Conservation (phyloP, 2,113 vertebrate genomes). For the Nannobrachium achirus region DNA sequence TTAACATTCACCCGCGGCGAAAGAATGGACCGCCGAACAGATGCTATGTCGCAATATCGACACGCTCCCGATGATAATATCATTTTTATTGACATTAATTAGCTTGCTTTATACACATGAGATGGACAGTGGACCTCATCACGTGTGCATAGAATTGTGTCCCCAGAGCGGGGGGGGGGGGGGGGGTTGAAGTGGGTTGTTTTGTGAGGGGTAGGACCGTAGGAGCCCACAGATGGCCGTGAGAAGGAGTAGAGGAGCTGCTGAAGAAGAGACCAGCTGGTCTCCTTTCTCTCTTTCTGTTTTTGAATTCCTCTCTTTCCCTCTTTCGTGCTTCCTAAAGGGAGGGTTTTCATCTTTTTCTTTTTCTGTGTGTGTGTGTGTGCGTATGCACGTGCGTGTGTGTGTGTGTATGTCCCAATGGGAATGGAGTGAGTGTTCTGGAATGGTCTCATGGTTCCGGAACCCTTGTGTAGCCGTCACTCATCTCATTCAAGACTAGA, state of each 20-base stretch:
- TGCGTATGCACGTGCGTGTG: background rate
- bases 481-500: constrained; percentile 40
- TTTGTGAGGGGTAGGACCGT: constrained; percentile 50
- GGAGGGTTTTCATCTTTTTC: constrained; percentile 47
- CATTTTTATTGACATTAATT: no score
- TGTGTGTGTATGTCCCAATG: constrained; percentile 27
- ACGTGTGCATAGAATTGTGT: background rate
- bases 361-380: constrained; percentile 1
- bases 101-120: no score
- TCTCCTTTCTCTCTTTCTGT: constrained; percentile 46
- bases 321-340: constrained; percentile 47
- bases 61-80: no score
- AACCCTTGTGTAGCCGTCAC: constrained; percentile 57
- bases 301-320: constrained; percentile 29
- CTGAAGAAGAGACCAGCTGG: constrained; percentile 66
- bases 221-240: constrained; percentile 56
- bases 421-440: constrained; percentile 42
- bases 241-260: constrained; percentile 48
- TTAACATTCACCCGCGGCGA: no score
- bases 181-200: constrained; percentile 47
- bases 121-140: background rate
- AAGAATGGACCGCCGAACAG: no score
- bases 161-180: constrained; percentile 16
- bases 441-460: constrained; percentile 53
- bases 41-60: no score